These are phyloP conservation scores for Chelonia mydas DNA, from an alignment of 2,797 vertebrate species.

Conservation along the genomic window DNA sequence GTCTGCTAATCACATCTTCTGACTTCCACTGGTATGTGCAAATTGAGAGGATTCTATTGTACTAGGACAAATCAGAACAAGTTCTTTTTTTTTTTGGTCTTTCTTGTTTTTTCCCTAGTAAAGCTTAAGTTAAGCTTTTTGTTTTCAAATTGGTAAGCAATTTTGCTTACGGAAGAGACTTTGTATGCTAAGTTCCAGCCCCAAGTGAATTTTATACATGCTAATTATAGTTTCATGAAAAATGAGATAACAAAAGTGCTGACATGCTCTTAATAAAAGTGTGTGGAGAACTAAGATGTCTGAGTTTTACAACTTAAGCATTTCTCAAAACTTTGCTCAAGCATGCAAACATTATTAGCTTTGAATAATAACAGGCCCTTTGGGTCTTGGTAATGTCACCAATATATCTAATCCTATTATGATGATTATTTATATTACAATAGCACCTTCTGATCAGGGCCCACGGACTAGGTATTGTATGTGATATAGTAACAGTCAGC, in stretches of 20 bases:
- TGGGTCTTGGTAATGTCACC: not conserved
- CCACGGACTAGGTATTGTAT: not conserved
- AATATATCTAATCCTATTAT: not conserved
- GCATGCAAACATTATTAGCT: not conserved
- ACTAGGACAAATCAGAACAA: conserved; percentile 1
- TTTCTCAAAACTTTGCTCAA: conserved; percentile 20
- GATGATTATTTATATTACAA: not conserved
- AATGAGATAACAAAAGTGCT: conserved; percentile 56
- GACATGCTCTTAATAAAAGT: conserved; percentile 31
- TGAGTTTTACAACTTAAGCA: not conserved
- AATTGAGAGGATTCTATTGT: not conserved
- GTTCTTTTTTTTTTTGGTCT: not conserved
- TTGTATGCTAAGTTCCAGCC: conserved; percentile 35
- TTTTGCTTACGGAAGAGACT: conserved; percentile 33
- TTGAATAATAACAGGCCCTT: not conserved
- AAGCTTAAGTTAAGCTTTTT: conserved; percentile 45
- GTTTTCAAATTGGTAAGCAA: conserved; percentile 33
- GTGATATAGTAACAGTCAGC: not conserved
- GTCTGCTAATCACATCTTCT: not conserved
- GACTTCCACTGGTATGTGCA: not conserved
- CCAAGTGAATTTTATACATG: conserved; percentile 28
- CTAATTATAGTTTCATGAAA: conserved; percentile 58
- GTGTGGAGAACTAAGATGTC: not conserved
- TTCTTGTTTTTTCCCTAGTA: not conserved
- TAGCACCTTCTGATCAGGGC: not conserved